A percentile compares a stretch with the other conserved stretches of the same genome.
Conservation (phyloP, 1,140 invertebrate species). For the Microvelia longipes region DNA sequence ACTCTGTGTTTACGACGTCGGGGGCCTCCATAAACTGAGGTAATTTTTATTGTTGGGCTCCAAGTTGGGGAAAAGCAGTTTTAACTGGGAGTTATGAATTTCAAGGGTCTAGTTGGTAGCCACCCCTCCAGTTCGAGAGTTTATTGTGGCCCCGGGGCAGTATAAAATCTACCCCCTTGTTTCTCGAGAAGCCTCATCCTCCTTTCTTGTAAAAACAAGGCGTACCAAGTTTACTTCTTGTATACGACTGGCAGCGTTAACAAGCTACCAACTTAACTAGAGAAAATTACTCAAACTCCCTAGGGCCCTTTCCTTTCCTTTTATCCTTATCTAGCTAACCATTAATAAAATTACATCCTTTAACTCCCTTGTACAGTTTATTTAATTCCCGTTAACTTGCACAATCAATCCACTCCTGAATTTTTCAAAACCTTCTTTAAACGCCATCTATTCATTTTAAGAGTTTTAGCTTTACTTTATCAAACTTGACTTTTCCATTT, state of each 20-base stretch:
- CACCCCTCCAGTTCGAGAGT: background rate
- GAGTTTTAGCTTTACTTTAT: background rate
- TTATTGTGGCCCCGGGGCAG: background rate
- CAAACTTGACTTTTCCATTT: no score
- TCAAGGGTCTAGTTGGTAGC: slow-evolving; percentile 4
- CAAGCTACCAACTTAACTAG: slow-evolving; percentile 1
- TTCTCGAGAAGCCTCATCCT: background rate
- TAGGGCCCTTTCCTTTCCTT: background rate
- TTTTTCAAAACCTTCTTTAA: background rate
- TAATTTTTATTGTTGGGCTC: slow-evolving; percentile 5
- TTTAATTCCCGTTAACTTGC: background rate
- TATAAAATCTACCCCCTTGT: background rate
- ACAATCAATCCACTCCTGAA: background rate
- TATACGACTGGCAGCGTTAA: slow-evolving; percentile 3
- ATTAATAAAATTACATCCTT: slow-evolving; percentile 1
- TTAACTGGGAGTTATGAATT: slow-evolving; percentile 6
- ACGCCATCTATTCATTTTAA: background rate
- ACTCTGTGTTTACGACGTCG: background rate
- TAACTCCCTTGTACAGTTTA: background rate
- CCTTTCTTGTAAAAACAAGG: background rate
- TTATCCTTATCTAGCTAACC: background rate
- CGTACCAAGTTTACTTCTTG: slow-evolving; percentile 1
- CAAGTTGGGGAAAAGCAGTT: slow-evolving; percentile 5
- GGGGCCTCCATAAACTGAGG: background rate
- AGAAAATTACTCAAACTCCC: background rate